A percentile compares a stretch with the other conserved stretches of the same genome.
Conservation (phyloP, 2,888 invertebrate genomes). For the Belgica antarctica region DNA sequence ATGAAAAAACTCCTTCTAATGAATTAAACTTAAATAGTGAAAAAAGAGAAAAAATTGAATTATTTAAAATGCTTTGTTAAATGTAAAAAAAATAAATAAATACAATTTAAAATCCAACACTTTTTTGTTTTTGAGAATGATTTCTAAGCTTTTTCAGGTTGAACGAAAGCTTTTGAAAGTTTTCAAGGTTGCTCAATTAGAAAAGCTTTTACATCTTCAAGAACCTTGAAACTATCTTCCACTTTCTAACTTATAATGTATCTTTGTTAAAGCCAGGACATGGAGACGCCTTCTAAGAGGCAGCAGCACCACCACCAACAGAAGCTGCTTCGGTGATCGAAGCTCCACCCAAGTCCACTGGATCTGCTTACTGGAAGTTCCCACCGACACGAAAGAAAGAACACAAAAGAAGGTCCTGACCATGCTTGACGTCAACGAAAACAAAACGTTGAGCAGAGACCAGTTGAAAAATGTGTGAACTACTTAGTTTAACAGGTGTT, state of each 20-base stretch:
- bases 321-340: too few relatives aligned
- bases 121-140: background rate
- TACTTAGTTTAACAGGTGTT: background rate
- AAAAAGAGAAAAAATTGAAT: constrained; percentile 19
- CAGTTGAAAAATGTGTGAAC: constrained; percentile 33
- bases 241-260: too few relatives aligned
- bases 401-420: background rate
- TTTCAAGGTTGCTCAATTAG: too few relatives aligned
- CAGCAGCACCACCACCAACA: too few relatives aligned
- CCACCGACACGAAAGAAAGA: constrained; percentile 38
- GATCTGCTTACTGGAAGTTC: constrained; percentile 31
- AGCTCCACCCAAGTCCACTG: too few relatives aligned
- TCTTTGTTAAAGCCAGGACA: too few relatives aligned
- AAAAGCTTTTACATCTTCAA: too few relatives aligned
- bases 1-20: constrained; percentile 39
- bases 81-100: constrained; percentile 41
- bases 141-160: background rate
- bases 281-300: too few relatives aligned
- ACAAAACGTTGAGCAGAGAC: constrained; percentile 36
- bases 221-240: too few relatives aligned
- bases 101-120: constrained; percentile 33
- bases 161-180: too few relatives aligned
- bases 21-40: constrained; percentile 31
- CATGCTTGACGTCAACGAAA: background rate
- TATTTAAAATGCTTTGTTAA: constrained; percentile 45